These are phyloP conservation scores for Gadopsis bispinosus DNA, from an alignment of 2,797 vertebrate species.

Conservation along the genomic window DNA sequence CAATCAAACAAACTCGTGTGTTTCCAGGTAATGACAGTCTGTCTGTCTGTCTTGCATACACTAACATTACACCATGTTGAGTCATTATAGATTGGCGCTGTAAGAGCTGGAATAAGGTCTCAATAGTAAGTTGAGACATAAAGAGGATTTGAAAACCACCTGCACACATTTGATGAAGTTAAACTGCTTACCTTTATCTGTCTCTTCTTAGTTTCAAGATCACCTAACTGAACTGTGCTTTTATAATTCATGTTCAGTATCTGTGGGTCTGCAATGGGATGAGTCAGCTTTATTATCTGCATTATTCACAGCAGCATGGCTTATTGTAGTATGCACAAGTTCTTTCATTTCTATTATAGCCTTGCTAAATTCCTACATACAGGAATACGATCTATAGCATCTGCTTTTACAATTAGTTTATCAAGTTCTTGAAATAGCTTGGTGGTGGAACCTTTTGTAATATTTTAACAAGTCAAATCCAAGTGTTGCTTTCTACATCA, in stretches of 20 bases:
- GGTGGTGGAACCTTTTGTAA: not conserved
- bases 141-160: not conserved
- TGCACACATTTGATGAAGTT: conserved; percentile 5
- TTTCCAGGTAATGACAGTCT: not conserved
- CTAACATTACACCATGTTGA: not conserved
- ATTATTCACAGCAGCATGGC: not conserved
- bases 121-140: not conserved
- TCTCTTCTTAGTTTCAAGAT: conserved; percentile 7
- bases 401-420: not conserved
- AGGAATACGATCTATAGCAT: not conserved
- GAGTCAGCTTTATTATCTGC: conserved; percentile 1
- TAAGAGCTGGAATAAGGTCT: not conserved
- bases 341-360: not conserved
- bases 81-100: not conserved
- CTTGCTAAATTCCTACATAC: not conserved
- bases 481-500: not conserved
- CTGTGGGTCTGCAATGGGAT: not conserved
- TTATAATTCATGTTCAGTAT: conserved; percentile 12
- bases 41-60: not conserved
- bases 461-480: conserved; percentile 12
- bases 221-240: conserved; percentile 1
- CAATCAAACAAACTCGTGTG: not conserved
- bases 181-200: not conserved
- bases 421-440: conserved; percentile 1
- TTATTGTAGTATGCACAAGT: not conserved